Percentiles rank a stretch among this genome's conserved stretches.
phyloP scores from a whole-genome alignment of 2,888 invertebrate species.

The Acleris cristana region DNA sequence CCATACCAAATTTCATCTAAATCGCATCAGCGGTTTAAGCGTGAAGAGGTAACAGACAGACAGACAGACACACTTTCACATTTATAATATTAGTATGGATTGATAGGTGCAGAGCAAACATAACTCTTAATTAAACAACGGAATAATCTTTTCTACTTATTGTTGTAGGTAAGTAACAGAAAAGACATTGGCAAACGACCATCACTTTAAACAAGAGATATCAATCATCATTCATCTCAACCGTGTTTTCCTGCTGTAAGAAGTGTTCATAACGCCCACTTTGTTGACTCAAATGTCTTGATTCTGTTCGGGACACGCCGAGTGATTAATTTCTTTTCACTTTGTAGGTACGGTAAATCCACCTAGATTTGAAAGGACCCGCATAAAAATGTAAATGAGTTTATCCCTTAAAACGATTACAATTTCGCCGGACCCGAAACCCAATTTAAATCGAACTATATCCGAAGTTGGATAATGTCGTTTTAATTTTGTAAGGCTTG shows the following conservation, averaged over 20 bases:
- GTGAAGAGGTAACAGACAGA: too few species aligned
- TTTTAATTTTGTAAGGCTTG: constrained; percentile 19
- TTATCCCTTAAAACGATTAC: constrained; percentile 34
- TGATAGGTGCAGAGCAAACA: too few species aligned
- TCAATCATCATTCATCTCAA: constrained; percentile 5
- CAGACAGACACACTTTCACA: too few species aligned
- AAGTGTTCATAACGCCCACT: constrained; percentile 1
- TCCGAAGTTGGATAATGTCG: constrained; percentile 22
- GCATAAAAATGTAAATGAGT: constrained; percentile 28
- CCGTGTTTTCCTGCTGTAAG: neutral
- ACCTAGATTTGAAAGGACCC: constrained; percentile 11
- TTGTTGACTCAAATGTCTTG: constrained; percentile 16
- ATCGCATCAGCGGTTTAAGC: too few species aligned
- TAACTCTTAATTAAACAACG: too few species aligned
- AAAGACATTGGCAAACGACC: constrained; percentile 1
- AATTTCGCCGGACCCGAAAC: constrained; percentile 23
- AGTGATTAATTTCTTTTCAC: constrained; percentile 30
- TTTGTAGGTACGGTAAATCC: constrained; percentile 8
- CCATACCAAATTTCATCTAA: too few species aligned
- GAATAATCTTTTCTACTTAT: too few species aligned
- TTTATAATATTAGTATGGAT: too few species aligned
- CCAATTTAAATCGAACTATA: constrained; percentile 26
- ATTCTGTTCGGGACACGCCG: constrained; percentile 7
- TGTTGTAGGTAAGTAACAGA: neutral
- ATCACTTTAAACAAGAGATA: constrained; percentile 6